Base-by-base conservation (phyloP, 2,797 vertebrate species). In the Girardinus metallicus region DNA sequence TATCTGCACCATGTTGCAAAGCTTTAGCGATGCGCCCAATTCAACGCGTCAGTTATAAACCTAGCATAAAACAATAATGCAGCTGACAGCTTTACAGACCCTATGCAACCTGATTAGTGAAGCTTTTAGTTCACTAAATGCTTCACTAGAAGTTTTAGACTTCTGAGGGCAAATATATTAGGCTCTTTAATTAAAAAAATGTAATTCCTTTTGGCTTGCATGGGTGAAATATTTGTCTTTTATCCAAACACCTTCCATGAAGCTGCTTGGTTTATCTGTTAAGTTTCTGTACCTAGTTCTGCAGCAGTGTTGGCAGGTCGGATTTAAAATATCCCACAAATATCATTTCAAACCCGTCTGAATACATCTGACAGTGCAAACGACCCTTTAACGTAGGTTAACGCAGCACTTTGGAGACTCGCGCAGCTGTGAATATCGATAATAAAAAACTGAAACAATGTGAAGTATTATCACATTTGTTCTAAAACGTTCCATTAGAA, bases 381-480 rank as follows among this genome's bases (percentile, higher is more conserved):
- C 55, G 41, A 43, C n/a, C 8, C 62, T 36, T 53, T 71, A 43
- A 73, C 46, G 34, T 43, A 36, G 47, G 31, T 62, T 29, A 51
- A 43, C 57, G 43, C 31, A 55, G 68, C 21, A 46, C 26, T 18
- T 0, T 0, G 18, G 75, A 77, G 46, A 26, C 64, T 53, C 3
- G 36, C 68, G 49, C 5, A 49, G 29, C 0, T 36, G 71, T 29
- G 57, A 70, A 55, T 43, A 64, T 41, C 2, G 43, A 53, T 47
- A 21, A 74, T n/a, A 49, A 57, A 15, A 64, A 64, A 26, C 21
- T 4, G 26, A 76, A 39, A 60, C 11, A 4, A 60, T 1, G 51
- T 75, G 62, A 76, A 75, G 44, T 46, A n/a, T 29, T 11, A 12
- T 34, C 39, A 78, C 13, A 36, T 82, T 46, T 73, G 41, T 83